These are phyloP conservation scores for Calameuta idolon DNA, from an alignment of 2,888 invertebrate species.

Conservation along the genomic window DNA sequence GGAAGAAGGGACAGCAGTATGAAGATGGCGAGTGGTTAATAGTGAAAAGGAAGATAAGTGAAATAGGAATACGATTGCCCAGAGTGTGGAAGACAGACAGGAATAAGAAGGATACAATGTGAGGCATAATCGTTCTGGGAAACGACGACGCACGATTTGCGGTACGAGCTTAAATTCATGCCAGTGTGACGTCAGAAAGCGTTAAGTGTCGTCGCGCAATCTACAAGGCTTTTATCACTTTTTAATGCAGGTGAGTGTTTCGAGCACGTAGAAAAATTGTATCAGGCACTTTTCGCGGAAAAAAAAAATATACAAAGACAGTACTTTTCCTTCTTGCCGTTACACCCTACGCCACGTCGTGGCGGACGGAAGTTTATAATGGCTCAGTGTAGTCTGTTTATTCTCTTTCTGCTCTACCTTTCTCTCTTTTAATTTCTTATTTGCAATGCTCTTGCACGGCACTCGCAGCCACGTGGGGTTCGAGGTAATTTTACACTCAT, in stretches of 20 bases:
- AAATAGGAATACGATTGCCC: neutral
- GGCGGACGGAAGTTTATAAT: neutral
- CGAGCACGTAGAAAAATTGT: neutral
- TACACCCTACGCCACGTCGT: neutral
- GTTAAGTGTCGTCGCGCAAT: neutral
- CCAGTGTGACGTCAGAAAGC: neutral
- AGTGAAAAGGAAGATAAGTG: neutral
- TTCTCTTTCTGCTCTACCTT: neutral
- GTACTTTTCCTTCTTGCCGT: neutral
- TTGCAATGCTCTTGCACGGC: neutral
- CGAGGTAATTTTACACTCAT: neutral
- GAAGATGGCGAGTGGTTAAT: neutral
- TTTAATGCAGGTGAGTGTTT: neutral
- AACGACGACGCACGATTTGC: neutral
- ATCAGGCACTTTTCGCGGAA: neutral
- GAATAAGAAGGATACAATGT: neutral
- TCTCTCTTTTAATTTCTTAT: neutral
- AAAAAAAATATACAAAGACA: neutral
- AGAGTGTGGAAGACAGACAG: neutral
- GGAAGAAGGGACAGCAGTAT: neutral
- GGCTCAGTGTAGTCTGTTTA: neutral
- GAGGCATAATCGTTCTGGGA: neutral
- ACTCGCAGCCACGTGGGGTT: neutral
- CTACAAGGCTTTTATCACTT: neutral
- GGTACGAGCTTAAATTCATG: neutral